Evolutionary conservation across 2,888 invertebrate genomes (phyloP).

Genomic region (Campoplex capitator): DNA sequence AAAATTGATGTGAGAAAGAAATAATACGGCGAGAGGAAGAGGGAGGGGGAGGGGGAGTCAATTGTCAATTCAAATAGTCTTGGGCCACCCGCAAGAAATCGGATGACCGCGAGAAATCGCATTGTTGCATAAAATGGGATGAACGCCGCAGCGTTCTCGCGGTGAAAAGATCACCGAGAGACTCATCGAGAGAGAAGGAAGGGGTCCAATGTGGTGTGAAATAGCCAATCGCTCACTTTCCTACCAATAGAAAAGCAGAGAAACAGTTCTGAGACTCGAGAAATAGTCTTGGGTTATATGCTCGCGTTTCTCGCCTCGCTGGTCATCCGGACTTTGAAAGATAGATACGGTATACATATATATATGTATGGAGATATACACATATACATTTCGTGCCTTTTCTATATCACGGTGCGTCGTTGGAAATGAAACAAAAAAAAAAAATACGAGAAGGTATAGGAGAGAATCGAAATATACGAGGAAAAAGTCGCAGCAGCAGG

Average conservation of each 20-base stretch:
- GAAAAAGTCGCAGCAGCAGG: conserved; percentile 43
- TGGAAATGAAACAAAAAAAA: conserved; percentile 58
- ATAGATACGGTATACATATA: background rate
- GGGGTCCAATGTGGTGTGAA: conserved; percentile 79
- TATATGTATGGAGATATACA: background rate
- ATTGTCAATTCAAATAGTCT: conserved; percentile 26
- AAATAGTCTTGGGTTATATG: conserved; percentile 35
- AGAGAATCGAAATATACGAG: conserved; percentile 51
- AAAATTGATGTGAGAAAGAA: conserved; percentile 1
- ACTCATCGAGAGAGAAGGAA: conserved; percentile 62
- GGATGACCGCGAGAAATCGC: conserved; percentile 76
- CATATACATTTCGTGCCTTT: conserved; percentile 34
- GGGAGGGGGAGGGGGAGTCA: background rate
- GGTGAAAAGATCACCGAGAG: conserved; percentile 42
- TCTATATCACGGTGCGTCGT: conserved; percentile 54
- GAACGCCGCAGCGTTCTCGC: conserved; percentile 69
- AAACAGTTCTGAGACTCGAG: conserved; percentile 22
- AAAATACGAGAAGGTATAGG: conserved; percentile 16
- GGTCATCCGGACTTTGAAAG: conserved; percentile 64
- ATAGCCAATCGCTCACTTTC: conserved; percentile 77
- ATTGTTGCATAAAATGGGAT: conserved; percentile 75
- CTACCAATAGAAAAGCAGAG: conserved; percentile 34
- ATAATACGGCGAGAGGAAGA: background rate
- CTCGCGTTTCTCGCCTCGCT: conserved; percentile 67
- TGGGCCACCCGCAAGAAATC: conserved; percentile 68